Conservation (phyloP, 53 echinoderm and acorn worm genomes). For the Echinometra lucunter region DNA sequence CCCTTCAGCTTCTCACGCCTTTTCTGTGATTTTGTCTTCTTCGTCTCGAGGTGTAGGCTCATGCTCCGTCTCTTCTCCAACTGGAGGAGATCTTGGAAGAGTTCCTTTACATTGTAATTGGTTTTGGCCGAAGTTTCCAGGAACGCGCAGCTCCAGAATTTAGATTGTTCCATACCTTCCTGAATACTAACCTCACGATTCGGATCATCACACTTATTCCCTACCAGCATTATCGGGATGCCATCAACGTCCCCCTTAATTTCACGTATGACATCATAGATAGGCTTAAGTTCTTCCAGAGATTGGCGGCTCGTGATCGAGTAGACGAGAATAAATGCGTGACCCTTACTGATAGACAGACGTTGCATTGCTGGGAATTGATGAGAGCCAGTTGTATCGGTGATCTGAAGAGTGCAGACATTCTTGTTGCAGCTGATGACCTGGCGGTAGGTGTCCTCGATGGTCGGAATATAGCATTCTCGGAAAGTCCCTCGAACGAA, state of each 20-base stretch:
- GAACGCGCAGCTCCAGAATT: constrained; percentile 93
- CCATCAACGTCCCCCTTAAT: constrained; percentile 98
- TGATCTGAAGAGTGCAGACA: constrained; percentile 98
- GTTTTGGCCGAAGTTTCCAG: constrained; percentile 99
- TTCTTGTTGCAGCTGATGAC: constrained; percentile 99
- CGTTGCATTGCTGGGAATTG: constrained; percentile 99
- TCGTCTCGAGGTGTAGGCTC: constrained; percentile 98
- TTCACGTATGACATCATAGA: constrained; percentile 95
- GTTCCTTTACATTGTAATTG: constrained; percentile 99
- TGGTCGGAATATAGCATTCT: constrained; percentile 98
- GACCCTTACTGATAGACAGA: constrained; percentile 97
- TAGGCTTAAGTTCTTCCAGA: constrained; percentile 98
- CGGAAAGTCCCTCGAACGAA: constrained; percentile 98
- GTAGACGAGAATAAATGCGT: constrained; percentile 98
- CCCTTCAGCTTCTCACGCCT: constrained; percentile 98
- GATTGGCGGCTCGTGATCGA: constrained; percentile 99
- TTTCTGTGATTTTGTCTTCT: constrained; percentile 99
- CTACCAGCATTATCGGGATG: constrained; percentile 97
- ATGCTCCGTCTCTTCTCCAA: constrained; percentile 97
- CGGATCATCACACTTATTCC: constrained; percentile 98
- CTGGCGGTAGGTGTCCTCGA: constrained; percentile 98
- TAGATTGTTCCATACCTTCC: constrained; percentile 95
- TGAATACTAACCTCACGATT: constrained; percentile 93
- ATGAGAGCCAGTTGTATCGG: constrained; percentile 98
- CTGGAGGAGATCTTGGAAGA: constrained; percentile 97